Conservation (phyloP, 2,797 vertebrate genomes). For the Perodicticus potto region DNA sequence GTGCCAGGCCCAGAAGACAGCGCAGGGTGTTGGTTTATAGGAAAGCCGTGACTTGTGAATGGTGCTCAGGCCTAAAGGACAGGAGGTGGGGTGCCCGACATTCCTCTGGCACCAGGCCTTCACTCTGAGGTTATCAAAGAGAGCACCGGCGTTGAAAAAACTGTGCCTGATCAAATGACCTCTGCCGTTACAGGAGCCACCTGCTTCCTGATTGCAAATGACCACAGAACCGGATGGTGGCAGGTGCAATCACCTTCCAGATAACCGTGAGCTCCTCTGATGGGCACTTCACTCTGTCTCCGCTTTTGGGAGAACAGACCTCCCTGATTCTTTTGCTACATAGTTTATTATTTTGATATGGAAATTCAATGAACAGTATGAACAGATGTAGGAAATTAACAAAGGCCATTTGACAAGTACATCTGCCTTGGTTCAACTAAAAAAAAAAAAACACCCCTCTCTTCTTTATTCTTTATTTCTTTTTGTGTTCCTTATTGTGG, state of each 20-base stretch:
- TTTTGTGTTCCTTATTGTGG: neutral
- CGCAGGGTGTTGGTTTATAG: slow-evolving; percentile 76
- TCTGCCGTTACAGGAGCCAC: slow-evolving; percentile 73
- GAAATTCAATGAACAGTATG: slow-evolving; percentile 72
- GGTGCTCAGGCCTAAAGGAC: slow-evolving; percentile 78
- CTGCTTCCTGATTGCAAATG: slow-evolving; percentile 75
- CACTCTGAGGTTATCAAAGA: slow-evolving; percentile 78
- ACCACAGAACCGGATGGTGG: slow-evolving; percentile 67
- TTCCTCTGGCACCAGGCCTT: slow-evolving; percentile 69
- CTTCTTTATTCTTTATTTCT: neutral
- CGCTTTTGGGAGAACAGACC: slow-evolving; percentile 71
- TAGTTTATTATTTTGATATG: slow-evolving; percentile 60
- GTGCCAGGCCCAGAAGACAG: slow-evolving; percentile 68
- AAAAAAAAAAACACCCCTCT: slow-evolving; percentile 53
- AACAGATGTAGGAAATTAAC: slow-evolving; percentile 73
- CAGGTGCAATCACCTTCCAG: slow-evolving; percentile 65
- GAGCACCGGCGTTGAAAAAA: slow-evolving; percentile 57
- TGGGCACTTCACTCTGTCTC: slow-evolving; percentile 71
- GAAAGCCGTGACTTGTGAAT: slow-evolving; percentile 78
- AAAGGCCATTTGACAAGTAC: slow-evolving; percentile 71
- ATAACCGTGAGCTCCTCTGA: slow-evolving; percentile 62
- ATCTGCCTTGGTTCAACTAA: slow-evolving; percentile 82
- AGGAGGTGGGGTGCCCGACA: slow-evolving; percentile 67
- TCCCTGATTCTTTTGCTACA: slow-evolving; percentile 60
- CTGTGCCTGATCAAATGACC: slow-evolving; percentile 77